Evolutionary conservation across 2,113 vertebrate genomes (phyloP), one percentile per base, ranked within the genome.

Genomic region (Tychaedon coryphoeus): DNA sequence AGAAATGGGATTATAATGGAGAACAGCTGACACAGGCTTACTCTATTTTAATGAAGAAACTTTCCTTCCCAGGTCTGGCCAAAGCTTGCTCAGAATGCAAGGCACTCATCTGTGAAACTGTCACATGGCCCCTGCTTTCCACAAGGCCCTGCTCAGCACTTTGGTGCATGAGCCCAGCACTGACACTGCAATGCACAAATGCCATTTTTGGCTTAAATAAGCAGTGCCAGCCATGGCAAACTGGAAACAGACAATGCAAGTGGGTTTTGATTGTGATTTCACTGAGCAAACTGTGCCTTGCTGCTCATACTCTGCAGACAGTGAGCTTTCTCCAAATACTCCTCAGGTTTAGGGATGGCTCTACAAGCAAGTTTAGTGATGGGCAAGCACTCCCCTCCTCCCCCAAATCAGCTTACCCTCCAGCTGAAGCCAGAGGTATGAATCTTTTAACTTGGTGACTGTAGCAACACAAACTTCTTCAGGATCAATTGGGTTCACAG

Each of bases 401-500:
- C 62, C 45, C 19, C 69, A 47, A 1, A 7, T 1, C 34, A 65
- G 5, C 98, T 98, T 75, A 99, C 99, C 99, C 97, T 99, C 99
- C 84, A 99, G 97, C 95, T 98, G 98, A 92, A 99, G 98, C 99
- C 99, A 99, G 87, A 99, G 94, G 94, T 99, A 99, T 24, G 99
- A 98, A 65, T 98, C 99, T 98, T 98, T 99, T 96, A 99, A 98
- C 88, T 96, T 98, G 90, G 98, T 98, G 85, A 99, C 97, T 45
- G 99, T 99, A 43, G 99, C 99, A 93, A 99, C 98, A 34, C 99
- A 99, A 81, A 99, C 99, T 97, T 99, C 99, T 97, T 99, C 98
- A 23, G 99, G 98, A 74, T 98, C 98, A 92, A 99, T 96, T 8
- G 98, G 99, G 97, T 99, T 99, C 95, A 99, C 99, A 14, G 99